Evolutionary conservation across 1,140 invertebrate genomes (phyloP).

Genomic region (Drosophila kikkawai): DNA sequence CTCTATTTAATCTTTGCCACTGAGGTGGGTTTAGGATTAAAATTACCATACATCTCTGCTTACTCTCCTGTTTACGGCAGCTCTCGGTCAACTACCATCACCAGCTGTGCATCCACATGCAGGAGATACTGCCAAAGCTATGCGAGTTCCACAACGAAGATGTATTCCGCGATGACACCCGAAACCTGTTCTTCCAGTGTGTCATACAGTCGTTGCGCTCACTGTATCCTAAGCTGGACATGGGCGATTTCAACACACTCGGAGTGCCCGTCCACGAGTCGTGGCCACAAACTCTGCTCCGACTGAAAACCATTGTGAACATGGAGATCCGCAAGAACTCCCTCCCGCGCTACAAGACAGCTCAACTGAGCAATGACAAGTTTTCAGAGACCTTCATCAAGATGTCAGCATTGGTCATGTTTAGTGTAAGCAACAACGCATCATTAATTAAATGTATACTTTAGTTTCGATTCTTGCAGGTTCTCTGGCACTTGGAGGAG

Average conservation of each 20-base stretch:
- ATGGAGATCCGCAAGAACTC: conserved; percentile 63
- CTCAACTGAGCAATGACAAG: conserved; percentile 40
- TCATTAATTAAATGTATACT: not conserved
- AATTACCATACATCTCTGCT: not conserved
- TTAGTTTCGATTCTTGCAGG: conserved; percentile 14
- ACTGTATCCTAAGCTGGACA: conserved; percentile 61
- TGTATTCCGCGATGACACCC: conserved; percentile 44
- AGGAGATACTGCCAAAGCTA: conserved; percentile 65
- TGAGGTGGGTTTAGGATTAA: conserved; percentile 33
- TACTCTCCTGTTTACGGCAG: conserved; percentile 19
- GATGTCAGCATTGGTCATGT: conserved; percentile 67
- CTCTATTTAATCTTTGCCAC: conserved; percentile 50
- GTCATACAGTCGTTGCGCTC: conserved; percentile 52
- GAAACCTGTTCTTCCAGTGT: conserved; percentile 62
- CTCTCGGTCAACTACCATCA: conserved; percentile 73
- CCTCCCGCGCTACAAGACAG: conserved; percentile 33
- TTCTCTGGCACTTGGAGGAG: conserved; percentile 57
- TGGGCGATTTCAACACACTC: conserved; percentile 53
- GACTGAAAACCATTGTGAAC: conserved; percentile 59
- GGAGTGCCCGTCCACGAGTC: conserved; percentile 50
- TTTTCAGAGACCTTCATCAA: conserved; percentile 60
- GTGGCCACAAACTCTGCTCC: conserved; percentile 63
- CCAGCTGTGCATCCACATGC: conserved; percentile 63
- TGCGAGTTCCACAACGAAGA: conserved; percentile 65
- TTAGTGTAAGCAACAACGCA: conserved; percentile 50